Conservation (phyloP, 2,113 vertebrate species). For the Ifrita kowaldi region DNA sequence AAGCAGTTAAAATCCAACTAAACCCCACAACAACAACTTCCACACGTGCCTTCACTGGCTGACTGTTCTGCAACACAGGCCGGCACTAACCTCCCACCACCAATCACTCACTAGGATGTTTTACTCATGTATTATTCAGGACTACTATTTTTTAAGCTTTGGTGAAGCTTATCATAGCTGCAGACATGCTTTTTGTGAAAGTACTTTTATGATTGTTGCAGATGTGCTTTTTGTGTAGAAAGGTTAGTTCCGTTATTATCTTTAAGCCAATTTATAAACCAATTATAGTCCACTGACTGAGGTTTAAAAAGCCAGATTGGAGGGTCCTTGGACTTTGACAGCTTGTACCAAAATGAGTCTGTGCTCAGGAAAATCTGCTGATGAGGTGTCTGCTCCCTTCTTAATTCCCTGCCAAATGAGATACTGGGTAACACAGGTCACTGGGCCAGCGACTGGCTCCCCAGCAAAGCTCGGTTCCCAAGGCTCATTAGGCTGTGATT, state of each 20-base stretch:
- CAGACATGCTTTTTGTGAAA: neutral
- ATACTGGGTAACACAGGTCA: conserved; percentile 37
- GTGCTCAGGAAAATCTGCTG: conserved; percentile 63
- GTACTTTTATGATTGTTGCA: neutral
- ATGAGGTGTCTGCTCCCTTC: conserved; percentile 63
- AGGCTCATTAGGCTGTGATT: neutral
- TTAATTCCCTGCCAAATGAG: conserved; percentile 51
- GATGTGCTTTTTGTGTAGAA: neutral
- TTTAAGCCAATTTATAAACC: conserved; percentile 33
- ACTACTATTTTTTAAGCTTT: neutral
- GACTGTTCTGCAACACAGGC: neutral
- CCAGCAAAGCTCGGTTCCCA: neutral
- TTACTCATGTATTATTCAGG: neutral
- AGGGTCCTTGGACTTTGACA: conserved; percentile 71
- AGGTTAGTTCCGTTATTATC: neutral
- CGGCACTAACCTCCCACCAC: neutral
- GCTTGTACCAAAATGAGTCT: conserved; percentile 12
- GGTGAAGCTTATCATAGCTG: neutral
- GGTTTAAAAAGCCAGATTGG: conserved; percentile 24
- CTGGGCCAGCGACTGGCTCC: neutral
- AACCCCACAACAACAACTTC: neutral
- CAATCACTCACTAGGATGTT: neutral
- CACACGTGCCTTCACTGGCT: neutral
- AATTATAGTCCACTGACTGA: neutral
- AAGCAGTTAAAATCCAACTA: neutral